phyloP scores from a whole-genome alignment of 2,797 vertebrate genomes.

The Molossus alvarezi region DNA sequence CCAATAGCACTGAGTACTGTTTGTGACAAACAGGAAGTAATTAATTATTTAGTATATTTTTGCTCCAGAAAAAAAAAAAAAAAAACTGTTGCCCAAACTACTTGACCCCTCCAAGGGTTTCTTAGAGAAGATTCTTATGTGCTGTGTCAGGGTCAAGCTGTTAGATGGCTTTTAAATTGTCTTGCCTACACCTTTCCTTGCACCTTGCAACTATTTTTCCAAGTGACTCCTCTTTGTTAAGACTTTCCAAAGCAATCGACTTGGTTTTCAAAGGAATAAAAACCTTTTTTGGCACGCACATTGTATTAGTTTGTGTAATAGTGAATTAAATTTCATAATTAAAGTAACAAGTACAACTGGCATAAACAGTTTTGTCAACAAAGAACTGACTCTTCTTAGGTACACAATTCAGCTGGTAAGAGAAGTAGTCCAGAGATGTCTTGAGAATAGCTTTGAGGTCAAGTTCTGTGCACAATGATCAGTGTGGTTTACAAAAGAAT shows the following conservation, averaged over 20 bases:
- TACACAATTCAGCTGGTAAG: not conserved
- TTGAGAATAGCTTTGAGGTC: not conserved
- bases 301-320: conserved; percentile 55
- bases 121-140: not conserved
- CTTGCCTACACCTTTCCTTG: not conserved
- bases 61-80: not conserved
- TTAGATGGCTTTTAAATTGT: not conserved
- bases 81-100: conserved; percentile 14
- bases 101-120: conserved; percentile 34
- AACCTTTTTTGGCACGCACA: not conserved
- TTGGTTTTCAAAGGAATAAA: conserved; percentile 53
- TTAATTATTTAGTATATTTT: conserved; percentile 64
- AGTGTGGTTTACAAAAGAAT: conserved; percentile 25
- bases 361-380: conserved; percentile 12
- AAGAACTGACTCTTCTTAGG: conserved; percentile 34
- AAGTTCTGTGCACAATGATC: not conserved
- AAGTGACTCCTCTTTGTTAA: conserved; percentile 59
- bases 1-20: not conserved
- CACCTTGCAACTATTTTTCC: conserved; percentile 33
- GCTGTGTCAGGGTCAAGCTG: not conserved
- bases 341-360: not conserved
- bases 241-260: conserved; percentile 43
- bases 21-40: conserved; percentile 67
- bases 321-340: conserved; percentile 59
- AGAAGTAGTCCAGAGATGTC: not conserved